Percentiles rank a stretch among this genome's conserved stretches.
Evolutionary conservation across 2,888 invertebrate species (phyloP).

Genomic region (Miltochrista miniata): DNA sequence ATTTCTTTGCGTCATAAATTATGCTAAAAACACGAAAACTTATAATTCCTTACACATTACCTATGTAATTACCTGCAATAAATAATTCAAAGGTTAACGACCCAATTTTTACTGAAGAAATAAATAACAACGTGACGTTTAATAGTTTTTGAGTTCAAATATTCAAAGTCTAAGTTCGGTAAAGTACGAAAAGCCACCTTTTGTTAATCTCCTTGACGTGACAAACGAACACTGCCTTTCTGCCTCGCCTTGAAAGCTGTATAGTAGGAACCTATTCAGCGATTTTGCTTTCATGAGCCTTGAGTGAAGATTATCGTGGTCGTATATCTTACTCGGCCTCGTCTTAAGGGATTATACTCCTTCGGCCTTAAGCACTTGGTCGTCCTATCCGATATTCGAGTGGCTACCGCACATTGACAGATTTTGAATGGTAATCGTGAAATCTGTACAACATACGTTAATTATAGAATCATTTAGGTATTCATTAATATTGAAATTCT

Average conservation of each 20-base stretch:
- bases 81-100: no score
- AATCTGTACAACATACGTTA: no score
- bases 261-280: slow-evolving; percentile 45
- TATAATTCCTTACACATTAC: no score
- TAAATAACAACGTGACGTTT: slow-evolving; percentile 9
- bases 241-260: slow-evolving; percentile 35
- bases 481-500: no score
- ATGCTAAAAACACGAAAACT: no score
- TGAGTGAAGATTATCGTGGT: slow-evolving; percentile 63
- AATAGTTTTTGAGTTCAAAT: slow-evolving; percentile 13
- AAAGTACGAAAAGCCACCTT: slow-evolving; percentile 8
- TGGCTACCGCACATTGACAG: slow-evolving; percentile 39
- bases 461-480: no score
- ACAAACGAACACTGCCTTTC: slow-evolving; percentile 18
- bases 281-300: slow-evolving; percentile 57
- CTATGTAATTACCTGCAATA: no score
- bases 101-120: no score
- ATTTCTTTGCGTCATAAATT: no score
- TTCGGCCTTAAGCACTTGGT: slow-evolving; percentile 44
- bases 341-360: slow-evolving; percentile 57
- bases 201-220: slow-evolving; percentile 25
- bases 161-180: slow-evolving; percentile 17
- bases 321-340: slow-evolving; percentile 55
- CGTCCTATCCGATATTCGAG: slow-evolving; percentile 42
- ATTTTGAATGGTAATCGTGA: slow-evolving; percentile 19